Evolutionary conservation across 2,113 vertebrate species (phyloP).

Genomic region (Indicator maculatus): DNA sequence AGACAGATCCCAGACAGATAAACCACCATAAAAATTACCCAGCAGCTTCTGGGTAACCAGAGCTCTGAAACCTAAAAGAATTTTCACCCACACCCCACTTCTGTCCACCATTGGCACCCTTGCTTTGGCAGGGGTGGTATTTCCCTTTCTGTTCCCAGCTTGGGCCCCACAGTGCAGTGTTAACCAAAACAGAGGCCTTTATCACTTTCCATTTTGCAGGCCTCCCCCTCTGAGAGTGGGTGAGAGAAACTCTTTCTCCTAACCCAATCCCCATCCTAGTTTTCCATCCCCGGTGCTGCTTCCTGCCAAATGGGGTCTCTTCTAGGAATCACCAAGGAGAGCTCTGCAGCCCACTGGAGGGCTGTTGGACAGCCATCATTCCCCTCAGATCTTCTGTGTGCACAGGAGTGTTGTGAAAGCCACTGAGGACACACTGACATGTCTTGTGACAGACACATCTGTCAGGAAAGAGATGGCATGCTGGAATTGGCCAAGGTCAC

Average conservation of each 20-base stretch:
- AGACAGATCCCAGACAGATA: slow-evolving; percentile 37
- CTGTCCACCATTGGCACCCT: not conserved
- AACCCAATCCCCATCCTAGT: not conserved
- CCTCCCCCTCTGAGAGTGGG: not conserved
- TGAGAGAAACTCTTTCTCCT: not conserved
- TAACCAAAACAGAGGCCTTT: not conserved
- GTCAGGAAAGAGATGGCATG: not conserved
- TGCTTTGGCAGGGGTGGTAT: not conserved
- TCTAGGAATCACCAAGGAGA: not conserved
- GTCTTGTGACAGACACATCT: not conserved
- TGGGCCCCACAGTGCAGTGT: slow-evolving; percentile 45
- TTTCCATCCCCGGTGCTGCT: not conserved
- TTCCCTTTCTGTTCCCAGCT: slow-evolving; percentile 28
- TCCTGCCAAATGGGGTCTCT: not conserved
- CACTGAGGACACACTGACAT: not conserved
- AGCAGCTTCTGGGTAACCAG: slow-evolving; percentile 27
- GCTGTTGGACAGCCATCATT: not conserved
- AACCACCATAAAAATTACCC: not conserved
- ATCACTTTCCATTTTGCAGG: not conserved
- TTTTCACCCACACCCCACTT: not conserved
- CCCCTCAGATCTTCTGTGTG: not conserved
- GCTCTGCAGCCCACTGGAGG: not conserved
- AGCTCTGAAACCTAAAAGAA: not conserved
- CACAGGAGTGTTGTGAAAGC: not conserved
- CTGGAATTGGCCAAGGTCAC: not conserved